Evolutionary conservation across 2,888 invertebrate genomes (phyloP).

Genomic region (Heliothis peltigera): DNA sequence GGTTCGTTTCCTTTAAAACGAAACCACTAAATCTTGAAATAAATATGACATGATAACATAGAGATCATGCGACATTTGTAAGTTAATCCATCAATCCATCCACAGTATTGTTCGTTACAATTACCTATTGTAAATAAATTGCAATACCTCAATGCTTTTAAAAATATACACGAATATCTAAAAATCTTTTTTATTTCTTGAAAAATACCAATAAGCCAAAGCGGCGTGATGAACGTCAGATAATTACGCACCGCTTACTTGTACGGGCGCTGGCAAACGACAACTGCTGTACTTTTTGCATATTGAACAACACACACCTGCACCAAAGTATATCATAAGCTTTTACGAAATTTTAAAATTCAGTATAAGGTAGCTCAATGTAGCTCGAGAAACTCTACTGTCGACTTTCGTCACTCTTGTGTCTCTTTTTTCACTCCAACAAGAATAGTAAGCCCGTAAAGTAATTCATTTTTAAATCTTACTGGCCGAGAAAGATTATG

Average conservation of each 20-base stretch:
- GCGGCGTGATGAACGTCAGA: conserved; percentile 93
- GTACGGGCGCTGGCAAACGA: conserved; percentile 93
- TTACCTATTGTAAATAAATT: conserved; percentile 70
- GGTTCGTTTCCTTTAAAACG: conserved; percentile 16
- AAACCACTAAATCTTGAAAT: conserved; percentile 32
- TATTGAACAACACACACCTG: neutral
- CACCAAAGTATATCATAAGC: too few species aligned
- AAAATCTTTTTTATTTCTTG: conserved; percentile 35
- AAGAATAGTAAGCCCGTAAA: too few species aligned
- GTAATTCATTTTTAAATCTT: too few species aligned
- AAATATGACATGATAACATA: conserved; percentile 56
- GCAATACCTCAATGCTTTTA: conserved; percentile 75
- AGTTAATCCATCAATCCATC: conserved; percentile 56
- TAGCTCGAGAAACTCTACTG: too few species aligned
- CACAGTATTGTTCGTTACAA: conserved; percentile 75
- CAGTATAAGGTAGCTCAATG: too few species aligned
- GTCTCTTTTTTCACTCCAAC: too few species aligned
- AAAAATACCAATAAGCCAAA: conserved; percentile 89
- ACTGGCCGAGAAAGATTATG: too few species aligned
- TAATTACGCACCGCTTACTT: conserved; percentile 96
- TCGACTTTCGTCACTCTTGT: too few species aligned
- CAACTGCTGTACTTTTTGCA: conserved; percentile 2
- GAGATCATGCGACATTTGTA: conserved; percentile 54
- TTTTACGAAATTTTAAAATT: too few species aligned
- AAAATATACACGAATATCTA: conserved; percentile 51